These are phyloP conservation scores for Orestias chungarensis DNA, from an alignment of 2,797 vertebrate genomes.

Conservation along the genomic window DNA sequence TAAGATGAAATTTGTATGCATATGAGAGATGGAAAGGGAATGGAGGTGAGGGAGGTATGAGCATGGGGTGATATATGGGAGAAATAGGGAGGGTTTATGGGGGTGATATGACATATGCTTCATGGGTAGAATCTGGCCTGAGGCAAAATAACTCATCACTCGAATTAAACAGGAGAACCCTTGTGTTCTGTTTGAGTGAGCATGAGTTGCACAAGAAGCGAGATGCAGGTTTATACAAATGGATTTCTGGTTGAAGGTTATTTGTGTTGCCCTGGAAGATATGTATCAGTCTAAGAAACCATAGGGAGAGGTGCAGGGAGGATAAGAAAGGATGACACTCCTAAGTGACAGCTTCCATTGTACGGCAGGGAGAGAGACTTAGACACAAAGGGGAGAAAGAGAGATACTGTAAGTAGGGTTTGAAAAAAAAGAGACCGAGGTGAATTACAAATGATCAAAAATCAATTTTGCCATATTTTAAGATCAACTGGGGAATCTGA, in stretches of 20 bases:
- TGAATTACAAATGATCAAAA: conserved; percentile 25
- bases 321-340: conserved; percentile 16
- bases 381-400: not conserved
- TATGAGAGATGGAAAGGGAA: conserved; percentile 12
- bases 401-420: conserved; percentile 1
- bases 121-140: conserved; percentile 57
- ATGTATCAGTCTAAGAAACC: conserved; percentile 16
- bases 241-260: not conserved
- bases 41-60: conserved; percentile 16
- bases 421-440: conserved; percentile 14
- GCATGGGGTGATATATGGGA: conserved; percentile 51
- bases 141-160: conserved; percentile 64
- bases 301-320: conserved; percentile 12
- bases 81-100: conserved; percentile 28
- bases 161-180: conserved; percentile 44
- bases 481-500: not conserved
- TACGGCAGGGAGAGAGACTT: not conserved
- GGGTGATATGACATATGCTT: conserved; percentile 60
- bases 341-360: conserved; percentile 1
- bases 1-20: conserved; percentile 16
- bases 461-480: not conserved
- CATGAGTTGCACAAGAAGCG: conserved; percentile 13
- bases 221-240: not conserved
- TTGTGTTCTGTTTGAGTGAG: conserved; percentile 24
- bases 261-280: conserved; percentile 6